Evolutionary conservation across 1,140 invertebrate genomes (phyloP).

Genomic region (Acromyrmex heyeri): DNA sequence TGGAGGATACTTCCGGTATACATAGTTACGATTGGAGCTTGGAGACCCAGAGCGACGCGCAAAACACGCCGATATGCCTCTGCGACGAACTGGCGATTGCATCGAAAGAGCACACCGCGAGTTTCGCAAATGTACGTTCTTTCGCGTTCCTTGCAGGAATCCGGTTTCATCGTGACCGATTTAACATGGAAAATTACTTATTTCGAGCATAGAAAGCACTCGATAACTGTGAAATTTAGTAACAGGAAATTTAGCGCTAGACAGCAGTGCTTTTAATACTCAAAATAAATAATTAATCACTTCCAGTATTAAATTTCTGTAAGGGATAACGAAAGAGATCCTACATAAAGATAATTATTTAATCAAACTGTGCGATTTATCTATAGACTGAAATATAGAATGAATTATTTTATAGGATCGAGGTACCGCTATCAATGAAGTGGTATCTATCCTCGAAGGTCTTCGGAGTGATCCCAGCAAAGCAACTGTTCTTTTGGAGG

Average conservation of each 20-base stretch:
- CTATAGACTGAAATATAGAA: neutral
- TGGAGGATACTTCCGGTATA: conserved; percentile 74
- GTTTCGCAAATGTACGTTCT: conserved; percentile 38
- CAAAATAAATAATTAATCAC: too few species aligned
- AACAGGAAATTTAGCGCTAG: too few species aligned
- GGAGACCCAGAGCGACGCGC: conserved; percentile 65
- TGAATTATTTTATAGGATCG: conserved; percentile 53
- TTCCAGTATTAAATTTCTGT: too few species aligned
- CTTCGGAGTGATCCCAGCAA: conserved; percentile 63
- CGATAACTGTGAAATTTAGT: too few species aligned
- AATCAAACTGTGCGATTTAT: neutral
- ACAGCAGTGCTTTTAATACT: too few species aligned
- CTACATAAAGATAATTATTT: neutral
- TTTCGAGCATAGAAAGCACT: too few species aligned
- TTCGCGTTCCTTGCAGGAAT: neutral
- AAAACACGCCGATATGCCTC: conserved; percentile 63
- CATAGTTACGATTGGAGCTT: conserved; percentile 72
- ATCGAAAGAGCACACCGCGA: conserved; percentile 37
- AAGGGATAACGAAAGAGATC: neutral
- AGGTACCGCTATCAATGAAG: conserved; percentile 63
- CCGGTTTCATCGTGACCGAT: too few species aligned
- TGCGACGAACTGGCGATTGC: conserved; percentile 72
- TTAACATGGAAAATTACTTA: too few species aligned
- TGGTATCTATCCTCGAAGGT: conserved; percentile 71
- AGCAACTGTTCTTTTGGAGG: conserved; percentile 66